Base-by-base conservation (phyloP, 2,797 vertebrate genomes). In the Phalloptychus januarius region DNA sequence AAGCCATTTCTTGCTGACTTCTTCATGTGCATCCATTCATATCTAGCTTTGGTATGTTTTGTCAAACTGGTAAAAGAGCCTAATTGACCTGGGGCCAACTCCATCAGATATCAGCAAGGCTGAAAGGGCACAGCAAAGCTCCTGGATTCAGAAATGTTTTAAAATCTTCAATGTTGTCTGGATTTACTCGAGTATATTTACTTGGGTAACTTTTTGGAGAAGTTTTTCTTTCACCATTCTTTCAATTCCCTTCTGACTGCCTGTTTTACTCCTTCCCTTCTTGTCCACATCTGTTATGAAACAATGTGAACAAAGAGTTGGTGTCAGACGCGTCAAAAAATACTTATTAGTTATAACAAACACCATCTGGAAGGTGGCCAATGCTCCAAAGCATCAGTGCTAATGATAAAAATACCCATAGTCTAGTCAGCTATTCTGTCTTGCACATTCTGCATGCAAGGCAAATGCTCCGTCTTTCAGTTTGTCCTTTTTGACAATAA, bases 111-210 rank as follows among this genome's bases (percentile, higher is more conserved):
- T 11, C 20, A 40, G 36, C 8, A 13, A 67, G 63, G 18, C 20
- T 40, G 63, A 67, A 25, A 4, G 20, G 23, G 36, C 20, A 67
- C 63, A 40, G 63, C 18, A 67, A 25, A 38, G 36, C 2, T 40
- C 20, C 63, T 65, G 33, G 61, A 65, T 65, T 65, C 61, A 38
- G 16, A 65, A 65, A 67, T 25, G 33, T 65, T 65, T 65, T 20
- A 18, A 20, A 18, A 10, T 63, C 61, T 36, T 50, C 2, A 50
- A 7, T 50, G 46, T 50, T 52, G 50, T 52, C 50, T 10, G 20
- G 25, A 56, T 56, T 56, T 56, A 56, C 25, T 56, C 52, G 5
- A 4, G 10, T 28, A 12, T 25, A 56, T 56, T 56, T 56, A n/a
- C 4, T 28, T 56, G 52, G 11, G 52, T 28, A 12, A 56, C 10